These are phyloP conservation scores for Andrena cerasifolii DNA, from an alignment of 1,140 invertebrate genomes.

Conservation along the genomic window DNA sequence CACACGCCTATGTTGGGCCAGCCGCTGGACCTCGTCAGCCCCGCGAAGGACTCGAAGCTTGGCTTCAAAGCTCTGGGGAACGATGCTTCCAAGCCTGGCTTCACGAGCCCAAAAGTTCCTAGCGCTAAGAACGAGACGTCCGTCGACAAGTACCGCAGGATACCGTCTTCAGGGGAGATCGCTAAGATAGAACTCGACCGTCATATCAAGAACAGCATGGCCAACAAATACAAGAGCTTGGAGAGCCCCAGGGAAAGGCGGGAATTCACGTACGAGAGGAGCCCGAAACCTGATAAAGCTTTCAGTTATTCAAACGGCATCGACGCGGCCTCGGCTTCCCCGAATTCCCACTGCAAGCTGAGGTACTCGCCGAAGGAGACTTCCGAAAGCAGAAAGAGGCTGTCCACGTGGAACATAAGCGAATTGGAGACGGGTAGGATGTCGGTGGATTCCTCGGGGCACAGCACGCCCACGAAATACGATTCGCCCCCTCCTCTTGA, in stretches of 20 bases:
- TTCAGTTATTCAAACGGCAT: slow-evolving; percentile 58
- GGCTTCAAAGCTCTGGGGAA: slow-evolving; percentile 61
- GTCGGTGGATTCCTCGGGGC: slow-evolving; percentile 13
- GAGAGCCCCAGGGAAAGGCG: slow-evolving; percentile 59
- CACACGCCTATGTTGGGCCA: slow-evolving; percentile 53
- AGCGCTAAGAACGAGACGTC: slow-evolving; percentile 50
- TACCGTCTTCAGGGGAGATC: slow-evolving; percentile 36
- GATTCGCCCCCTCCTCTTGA: slow-evolving; percentile 55
- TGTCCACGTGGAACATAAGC: slow-evolving; percentile 61
- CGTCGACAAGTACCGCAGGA: slow-evolving; percentile 56
- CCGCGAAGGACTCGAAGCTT: slow-evolving; percentile 66
- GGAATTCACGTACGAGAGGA: slow-evolving; percentile 64
- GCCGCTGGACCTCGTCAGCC: slow-evolving; percentile 71
- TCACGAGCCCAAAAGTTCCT: slow-evolving; percentile 67
- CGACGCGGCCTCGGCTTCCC: slow-evolving; percentile 34
- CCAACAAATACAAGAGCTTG: slow-evolving; percentile 50
- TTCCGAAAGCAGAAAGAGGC: slow-evolving; percentile 63
- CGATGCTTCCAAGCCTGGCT: slow-evolving; percentile 44
- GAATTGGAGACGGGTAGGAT: slow-evolving; percentile 57
- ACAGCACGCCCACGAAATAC: slow-evolving; percentile 44
- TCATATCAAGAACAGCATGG: slow-evolving; percentile 57
- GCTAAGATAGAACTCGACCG: slow-evolving; percentile 59
- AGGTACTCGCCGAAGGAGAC: slow-evolving; percentile 65
- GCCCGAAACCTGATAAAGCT: slow-evolving; percentile 61
- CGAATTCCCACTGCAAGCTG: slow-evolving; percentile 62